These are phyloP conservation scores for Salvator merianae DNA, from an alignment of 2,113 vertebrate genomes.

Conservation along the genomic window DNA sequence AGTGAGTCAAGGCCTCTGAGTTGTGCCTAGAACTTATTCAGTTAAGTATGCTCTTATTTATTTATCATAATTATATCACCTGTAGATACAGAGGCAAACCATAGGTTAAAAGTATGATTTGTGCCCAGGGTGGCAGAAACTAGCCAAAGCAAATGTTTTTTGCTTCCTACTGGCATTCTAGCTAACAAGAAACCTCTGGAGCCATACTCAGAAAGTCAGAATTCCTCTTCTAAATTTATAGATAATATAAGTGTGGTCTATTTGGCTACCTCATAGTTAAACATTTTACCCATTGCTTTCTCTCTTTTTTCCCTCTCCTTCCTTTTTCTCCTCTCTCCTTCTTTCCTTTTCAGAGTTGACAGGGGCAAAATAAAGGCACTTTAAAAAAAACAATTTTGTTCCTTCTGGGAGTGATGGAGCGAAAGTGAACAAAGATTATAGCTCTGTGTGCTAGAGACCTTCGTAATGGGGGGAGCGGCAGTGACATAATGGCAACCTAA, in stretches of 20 bases:
- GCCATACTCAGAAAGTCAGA: not conserved
- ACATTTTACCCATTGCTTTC: conserved; percentile 81
- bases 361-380: conserved; percentile 86
- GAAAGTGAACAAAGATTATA: conserved; percentile 99
- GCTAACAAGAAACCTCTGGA: not conserved
- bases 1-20: not conserved
- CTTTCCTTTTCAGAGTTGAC: conserved; percentile 83
- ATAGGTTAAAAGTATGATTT: not conserved
- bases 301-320: conserved; percentile 44
- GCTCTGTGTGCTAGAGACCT: conserved; percentile 89
- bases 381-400: conserved; percentile 87
- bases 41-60: not conserved
- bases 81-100: not conserved
- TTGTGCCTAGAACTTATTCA: not conserved
- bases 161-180: not conserved
- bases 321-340: conserved; percentile 57
- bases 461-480: conserved; percentile 85
- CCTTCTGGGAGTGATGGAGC: conserved; percentile 90
- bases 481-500: conserved; percentile 99
- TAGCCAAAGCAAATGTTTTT: not conserved
- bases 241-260: conserved; percentile 14
- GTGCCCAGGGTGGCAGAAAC: not conserved
- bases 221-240: not conserved
- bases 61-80: not conserved
- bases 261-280: conserved; percentile 79